Base-by-base conservation (phyloP, 2,797 vertebrate species). In the Garrulus glandarius region DNA sequence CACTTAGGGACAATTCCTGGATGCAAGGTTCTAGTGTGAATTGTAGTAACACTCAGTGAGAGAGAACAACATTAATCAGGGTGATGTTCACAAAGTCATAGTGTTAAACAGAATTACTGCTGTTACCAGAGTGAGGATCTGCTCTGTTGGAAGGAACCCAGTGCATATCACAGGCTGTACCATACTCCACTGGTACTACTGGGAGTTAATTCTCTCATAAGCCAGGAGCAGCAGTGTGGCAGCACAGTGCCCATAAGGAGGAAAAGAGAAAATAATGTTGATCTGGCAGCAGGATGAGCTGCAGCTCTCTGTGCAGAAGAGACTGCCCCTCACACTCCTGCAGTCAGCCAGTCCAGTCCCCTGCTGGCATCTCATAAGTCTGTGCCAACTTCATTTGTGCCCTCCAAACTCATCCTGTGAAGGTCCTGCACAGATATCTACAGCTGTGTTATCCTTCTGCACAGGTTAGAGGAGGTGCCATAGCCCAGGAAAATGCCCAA, bases 241-340 rank as follows among this genome's bases (percentile, higher is more conserved):
- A 80, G 60, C 47, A 77, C 47, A 13, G 16, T n/a, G 21, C 8
- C 29, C 4, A 6, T 16, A 17, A 20, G 14, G 47, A 81, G 22
- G 13, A 17, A 72, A 89, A 79, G 15, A 26, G 68, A 74, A 67
- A 79, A 82, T 6, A 19, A 15, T 7, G 9, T 36, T 81, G 36
- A 49, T 69, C 18, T 0, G 0, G 44, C n/a, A 64, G 43, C 0
- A 0, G 49, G 50, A 61, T 14, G 50, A 74, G 34, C 44, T 75
- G 59, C 70, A 75, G 27, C 11, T 76, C 52, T 27, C 49, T 53
- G 52, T 39, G 49, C 53, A 71, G 37, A 47, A 50, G 43, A 74
- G 26, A 14, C 23, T 5, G 2, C 75, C n/a, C 53, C 57, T 79
- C 8, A 1, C 50, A 11, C 29, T 79, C 44, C 65, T 2, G 10